Percentiles rank a stretch among this genome's conserved stretches.
These are phyloP conservation scores for Agriopis leucophaearia DNA, from an alignment of 2,888 invertebrate species.

Conservation along the genomic window DNA sequence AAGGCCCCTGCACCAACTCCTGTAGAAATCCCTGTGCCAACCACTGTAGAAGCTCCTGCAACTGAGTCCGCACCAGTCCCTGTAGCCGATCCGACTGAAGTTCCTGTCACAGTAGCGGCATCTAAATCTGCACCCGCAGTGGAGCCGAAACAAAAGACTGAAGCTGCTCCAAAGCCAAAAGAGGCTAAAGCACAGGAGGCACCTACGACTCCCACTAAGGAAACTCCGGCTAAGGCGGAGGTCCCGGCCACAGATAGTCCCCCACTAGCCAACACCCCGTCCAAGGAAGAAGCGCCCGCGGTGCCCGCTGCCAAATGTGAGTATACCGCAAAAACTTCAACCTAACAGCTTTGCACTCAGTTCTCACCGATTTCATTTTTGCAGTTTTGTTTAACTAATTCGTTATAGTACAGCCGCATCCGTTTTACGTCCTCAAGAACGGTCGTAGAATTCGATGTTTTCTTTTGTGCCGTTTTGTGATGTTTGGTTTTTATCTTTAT, in stretches of 20 bases:
- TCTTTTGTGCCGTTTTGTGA: slow-evolving; percentile 85
- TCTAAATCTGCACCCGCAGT: slow-evolving; percentile 18
- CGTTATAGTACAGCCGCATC: slow-evolving; percentile 68
- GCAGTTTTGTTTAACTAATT: slow-evolving; percentile 83
- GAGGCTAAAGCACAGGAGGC: slow-evolving; percentile 26
- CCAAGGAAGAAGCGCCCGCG: slow-evolving; percentile 70
- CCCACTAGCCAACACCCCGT: slow-evolving; percentile 76
- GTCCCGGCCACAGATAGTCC: slow-evolving; percentile 67
- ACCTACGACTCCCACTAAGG: slow-evolving; percentile 16
- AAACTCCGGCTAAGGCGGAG: slow-evolving; percentile 6
- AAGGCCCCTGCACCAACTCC: neutral
- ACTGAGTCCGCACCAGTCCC: slow-evolving; percentile 31
- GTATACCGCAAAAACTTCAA: slow-evolving; percentile 61
- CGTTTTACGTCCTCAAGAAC: slow-evolving; percentile 63
- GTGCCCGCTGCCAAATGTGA: slow-evolving; percentile 78
- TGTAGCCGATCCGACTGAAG: slow-evolving; percentile 28
- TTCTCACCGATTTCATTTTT: slow-evolving; percentile 81
- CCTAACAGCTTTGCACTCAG: slow-evolving; percentile 81
- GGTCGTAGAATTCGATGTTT: slow-evolving; percentile 64
- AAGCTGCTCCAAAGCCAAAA: slow-evolving; percentile 40
- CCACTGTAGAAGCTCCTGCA: neutral
- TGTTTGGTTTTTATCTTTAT: slow-evolving; percentile 83
- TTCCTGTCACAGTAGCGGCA: slow-evolving; percentile 40
- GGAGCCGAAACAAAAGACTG: slow-evolving; percentile 48
- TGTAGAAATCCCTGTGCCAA: neutral